Conservation (phyloP, 2,797 vertebrate genomes). For the Anguilla megastoma region DNA sequence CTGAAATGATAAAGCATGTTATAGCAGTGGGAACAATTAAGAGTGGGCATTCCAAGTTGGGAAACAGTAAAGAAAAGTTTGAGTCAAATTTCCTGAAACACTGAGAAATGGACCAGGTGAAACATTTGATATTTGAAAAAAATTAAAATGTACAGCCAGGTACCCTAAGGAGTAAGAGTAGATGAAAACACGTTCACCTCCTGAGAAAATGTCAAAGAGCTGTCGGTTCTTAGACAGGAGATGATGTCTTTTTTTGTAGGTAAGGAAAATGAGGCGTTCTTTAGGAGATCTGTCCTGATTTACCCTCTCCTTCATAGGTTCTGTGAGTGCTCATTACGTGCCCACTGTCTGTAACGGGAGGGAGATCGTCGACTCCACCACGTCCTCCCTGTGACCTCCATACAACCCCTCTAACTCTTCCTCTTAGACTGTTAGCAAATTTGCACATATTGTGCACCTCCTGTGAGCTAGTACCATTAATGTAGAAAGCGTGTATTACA, state of each 20-base stretch:
- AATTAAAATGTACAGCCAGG: slow-evolving; percentile 15
- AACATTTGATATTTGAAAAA: slow-evolving; percentile 35
- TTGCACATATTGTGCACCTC: slow-evolving; percentile 72
- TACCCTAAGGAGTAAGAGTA: slow-evolving; percentile 31
- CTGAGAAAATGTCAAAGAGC: slow-evolving; percentile 31
- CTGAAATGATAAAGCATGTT: background rate
- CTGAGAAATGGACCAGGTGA: slow-evolving; percentile 42
- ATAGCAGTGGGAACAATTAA: background rate
- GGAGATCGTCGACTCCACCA: slow-evolving; percentile 97
- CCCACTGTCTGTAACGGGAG: slow-evolving; percentile 95
- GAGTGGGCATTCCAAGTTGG: background rate
- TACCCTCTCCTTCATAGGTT: slow-evolving; percentile 71
- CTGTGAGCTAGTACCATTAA: slow-evolving; percentile 76
- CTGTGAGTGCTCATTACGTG: slow-evolving; percentile 85
- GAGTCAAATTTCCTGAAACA: background rate
- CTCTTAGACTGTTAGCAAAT: slow-evolving; percentile 89
- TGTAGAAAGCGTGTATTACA: slow-evolving; percentile 98
- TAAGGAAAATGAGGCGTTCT: background rate
- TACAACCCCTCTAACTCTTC: slow-evolving; percentile 60
- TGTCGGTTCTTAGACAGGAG: slow-evolving; percentile 18
- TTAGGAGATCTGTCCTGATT: slow-evolving; percentile 30
- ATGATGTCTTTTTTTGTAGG: background rate
- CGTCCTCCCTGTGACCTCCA: slow-evolving; percentile 92
- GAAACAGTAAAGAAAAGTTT: background rate
- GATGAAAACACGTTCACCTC: background rate